Percentiles rank a stretch among this genome's conserved stretches.
Conservation (phyloP, 2,888 invertebrate genomes). For the Heteromurus nitidus region DNA sequence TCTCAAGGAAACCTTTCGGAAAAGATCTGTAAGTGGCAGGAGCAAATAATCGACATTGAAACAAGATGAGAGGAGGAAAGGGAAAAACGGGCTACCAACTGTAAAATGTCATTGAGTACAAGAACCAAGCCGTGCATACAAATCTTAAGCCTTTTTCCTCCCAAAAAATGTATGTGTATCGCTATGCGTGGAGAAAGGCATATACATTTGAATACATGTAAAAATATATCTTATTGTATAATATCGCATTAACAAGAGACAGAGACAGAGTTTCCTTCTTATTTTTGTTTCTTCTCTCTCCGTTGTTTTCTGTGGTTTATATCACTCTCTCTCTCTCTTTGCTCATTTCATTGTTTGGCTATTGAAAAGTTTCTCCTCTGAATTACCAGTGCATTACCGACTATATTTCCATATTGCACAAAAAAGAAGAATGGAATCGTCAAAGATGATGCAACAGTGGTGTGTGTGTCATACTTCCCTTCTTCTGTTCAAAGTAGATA, state of each 20-base stretch:
- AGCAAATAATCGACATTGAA: constrained; percentile 32
- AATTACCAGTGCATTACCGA: no score
- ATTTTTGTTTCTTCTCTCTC: neutral
- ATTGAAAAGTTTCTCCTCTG: no score
- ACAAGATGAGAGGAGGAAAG: constrained; percentile 2
- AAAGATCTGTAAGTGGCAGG: constrained; percentile 41
- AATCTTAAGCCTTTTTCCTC: neutral
- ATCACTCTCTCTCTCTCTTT: neutral
- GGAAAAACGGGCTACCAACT: constrained; percentile 7
- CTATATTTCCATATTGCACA: neutral
- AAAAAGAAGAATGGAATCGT: neutral
- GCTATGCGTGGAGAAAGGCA: neutral
- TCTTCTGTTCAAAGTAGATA: no score
- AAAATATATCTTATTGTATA: constrained; percentile 12
- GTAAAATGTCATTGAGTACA: constrained; percentile 22
- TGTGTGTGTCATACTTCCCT: no score
- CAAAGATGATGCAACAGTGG: no score
- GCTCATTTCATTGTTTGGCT: no score
- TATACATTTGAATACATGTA: neutral
- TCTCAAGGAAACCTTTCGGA: no score
- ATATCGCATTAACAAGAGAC: constrained; percentile 24
- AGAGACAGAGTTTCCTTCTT: constrained; percentile 17
- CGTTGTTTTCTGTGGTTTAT: neutral
- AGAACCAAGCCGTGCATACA: neutral
- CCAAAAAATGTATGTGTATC: no score